Evolutionary conservation across 1,140 invertebrate genomes (phyloP), one percentile per base, ranked within the genome.

Genomic region (Scylla paramamosain): DNA sequence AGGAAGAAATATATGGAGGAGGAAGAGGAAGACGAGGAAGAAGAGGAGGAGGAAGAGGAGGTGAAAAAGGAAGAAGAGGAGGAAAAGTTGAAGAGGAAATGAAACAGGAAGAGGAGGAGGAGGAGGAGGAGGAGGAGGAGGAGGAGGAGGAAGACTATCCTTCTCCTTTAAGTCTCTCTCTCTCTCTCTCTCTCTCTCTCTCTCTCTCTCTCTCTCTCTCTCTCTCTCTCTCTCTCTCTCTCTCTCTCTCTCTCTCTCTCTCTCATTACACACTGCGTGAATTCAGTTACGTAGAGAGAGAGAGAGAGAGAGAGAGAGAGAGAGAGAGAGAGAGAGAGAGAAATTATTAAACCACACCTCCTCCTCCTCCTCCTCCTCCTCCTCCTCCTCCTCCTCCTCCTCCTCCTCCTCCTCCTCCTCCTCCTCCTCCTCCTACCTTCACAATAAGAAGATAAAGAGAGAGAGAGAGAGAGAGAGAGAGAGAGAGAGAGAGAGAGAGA

Each of bases 171-270:
- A 39, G 39, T 28, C 12, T 28, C 84, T 86, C 84, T 28, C n/a
- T 28, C 84, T 86, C 84, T 86, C n/a, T 28, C 32, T 86, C 84
- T 86, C 84, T 86, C n/a, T 28, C 84, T 86, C 84, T 86, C n/a
- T 12, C 52, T 59, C 52, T 39, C 32, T 39, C 84, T n/a, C 84
- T 39, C n/a, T 28, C 84, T 86, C n/a, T 20, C 84, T 28, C n/a
- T 28, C 32, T 86, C 84, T 28, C n/a, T 28, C 84, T 39, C 84
- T 28, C n/a, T 28, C 32, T 39, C 32, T n/a, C n/a, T 28, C 28
- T 86, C 10, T 31, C n/a, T 12, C 32, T 86, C 32, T 86, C 28
- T 86, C 32, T 86, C 32, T 39, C 32, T 29, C 32, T 86, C 32
- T 86, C n/a, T 14, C 32, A 86, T 86, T 86, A 20, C 39, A 39